Evolutionary conservation across 2,797 vertebrate species (phyloP), one percentile per base, ranked within the genome.

Genomic region (Acrossocheilus fasciatus): DNA sequence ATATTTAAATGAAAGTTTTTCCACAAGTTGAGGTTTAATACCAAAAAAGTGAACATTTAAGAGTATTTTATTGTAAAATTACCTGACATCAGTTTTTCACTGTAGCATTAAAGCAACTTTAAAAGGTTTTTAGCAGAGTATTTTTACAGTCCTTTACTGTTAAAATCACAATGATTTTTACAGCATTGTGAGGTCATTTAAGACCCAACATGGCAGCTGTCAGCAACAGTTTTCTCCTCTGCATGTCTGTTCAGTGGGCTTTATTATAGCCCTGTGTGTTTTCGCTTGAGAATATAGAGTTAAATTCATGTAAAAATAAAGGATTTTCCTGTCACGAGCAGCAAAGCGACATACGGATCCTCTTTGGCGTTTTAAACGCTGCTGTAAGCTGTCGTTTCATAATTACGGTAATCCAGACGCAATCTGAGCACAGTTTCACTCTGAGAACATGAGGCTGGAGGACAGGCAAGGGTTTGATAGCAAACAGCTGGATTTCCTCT

Each of bases 401-500:
- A 5, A 30, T 74, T 10, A 50, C 4, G 15, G 17, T 30, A 18
- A 74, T 34, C 5, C 4, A 50, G 26, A 20, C 15, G 26, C 15
- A 4, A 26, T 15, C 1, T 26, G 7, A 74, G n/a, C 72, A 0
- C 2, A 4, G 11, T 26, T 73, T 15, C 0, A 8, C 70, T 11
- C 41, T 14, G 23, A 3, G 43, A 45, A 0, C 6, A 43, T 26
- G 45, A 75, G 47, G 9, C 15, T 17, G 73, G n/a, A 62, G 59
- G 59, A 64, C 59, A 52, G 26, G 73, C 47, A 3, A 2, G 6
- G 73, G 4, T 50, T 9, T 74, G 72, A 50, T 50, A 23, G 6
- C 26, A 7, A 90, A 93, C 95, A 95, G 94, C 96, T 96, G 94
- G 87, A 92, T 92, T 80, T 91, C 92, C 93, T 95, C 93, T 92